Base-by-base conservation (phyloP, 2,888 invertebrate species). In the Plemyria rubiginata region DNA sequence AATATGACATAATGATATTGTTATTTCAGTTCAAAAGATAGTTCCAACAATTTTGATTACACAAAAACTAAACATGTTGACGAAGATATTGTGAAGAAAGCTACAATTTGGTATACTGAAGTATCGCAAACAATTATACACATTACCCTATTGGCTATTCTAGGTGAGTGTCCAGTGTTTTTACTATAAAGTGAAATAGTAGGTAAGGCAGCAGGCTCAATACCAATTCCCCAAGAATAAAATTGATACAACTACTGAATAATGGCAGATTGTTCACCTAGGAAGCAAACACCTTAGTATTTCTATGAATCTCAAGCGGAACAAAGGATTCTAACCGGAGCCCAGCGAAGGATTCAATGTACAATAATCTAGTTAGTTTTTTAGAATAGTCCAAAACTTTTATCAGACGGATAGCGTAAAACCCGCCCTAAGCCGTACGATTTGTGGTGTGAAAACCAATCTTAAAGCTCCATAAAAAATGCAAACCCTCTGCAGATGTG, bases 91-190 rank as follows among this genome's bases (percentile, higher is more conserved):
- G 59, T 59, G 15, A 67, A 70, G 36, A 65, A 71, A 67, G 63
- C 62, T 49, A 68, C 66, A 50, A 53, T 65, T 1, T 78, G 77
- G 68, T 70, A 58, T 32, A 62, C 49, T 40, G 68, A 70, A 29
- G 62, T 61, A 43, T 65, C 66, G 9, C 72, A 70, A 32, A 58
- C 66, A 53, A 63, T 78, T 32, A 36, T 73, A 49, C 80, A 82
- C 65, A 80, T 78, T 55, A 52, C 72, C 6, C 52, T 76, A 43
- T 71, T 84, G 67, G 29, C 72, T 38, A 50, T 79, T 70, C 64
- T 82, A 60, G 82, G 84, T 84, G 69, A 83, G 82, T 80, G 38
- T 40, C 49, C 32, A 49, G 13, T 56, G n/a, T 40, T 32, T 56
- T 16, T 43, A n/a, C 22, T 1, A n/a, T n/a, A n/a, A 28, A 54